These are phyloP conservation scores for Hydractinia echinata DNA, from an alignment of 30 jellyfish, hydroid and myxozoan species.

Conservation along the genomic window DNA sequence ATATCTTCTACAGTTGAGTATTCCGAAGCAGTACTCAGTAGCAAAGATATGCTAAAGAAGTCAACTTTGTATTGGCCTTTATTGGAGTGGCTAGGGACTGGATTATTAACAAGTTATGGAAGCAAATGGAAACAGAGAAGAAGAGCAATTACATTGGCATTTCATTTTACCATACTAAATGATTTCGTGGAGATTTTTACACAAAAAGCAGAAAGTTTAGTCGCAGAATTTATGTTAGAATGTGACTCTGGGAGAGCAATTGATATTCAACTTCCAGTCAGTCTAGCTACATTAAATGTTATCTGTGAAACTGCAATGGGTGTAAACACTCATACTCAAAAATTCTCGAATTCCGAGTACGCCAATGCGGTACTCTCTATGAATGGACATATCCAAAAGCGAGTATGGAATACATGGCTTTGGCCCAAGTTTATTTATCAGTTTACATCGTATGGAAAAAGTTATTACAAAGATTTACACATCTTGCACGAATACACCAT, in stretches of 20 bases:
- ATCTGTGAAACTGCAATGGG: conserved; percentile 90
- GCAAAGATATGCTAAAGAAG: conserved; percentile 46
- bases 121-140: conserved; percentile 76
- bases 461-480: background rate
- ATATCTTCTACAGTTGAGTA: background rate
- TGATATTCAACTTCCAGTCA: conserved; percentile 17
- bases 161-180: conserved; percentile 70
- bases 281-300: conserved; percentile 19
- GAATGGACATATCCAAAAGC: conserved; percentile 27
- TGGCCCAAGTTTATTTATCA: conserved; percentile 34
- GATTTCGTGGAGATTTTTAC: conserved; percentile 54
- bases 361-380: conserved; percentile 51
- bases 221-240: conserved; percentile 21
- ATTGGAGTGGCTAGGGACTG: conserved; percentile 74
- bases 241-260: conserved; percentile 14
- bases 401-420: conserved; percentile 36
- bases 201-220: conserved; percentile 52
- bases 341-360: conserved; percentile 40
- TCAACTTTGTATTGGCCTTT: conserved; percentile 44
- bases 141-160: conserved; percentile 67
- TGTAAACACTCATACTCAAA: conserved; percentile 55
- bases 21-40: conserved; percentile 33
- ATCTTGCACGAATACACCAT: conserved; percentile 28
- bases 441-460: conserved; percentile 28
- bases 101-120: conserved; percentile 52